Conservation (phyloP, 2,797 vertebrate genomes). For the Liasis olivaceus region DNA sequence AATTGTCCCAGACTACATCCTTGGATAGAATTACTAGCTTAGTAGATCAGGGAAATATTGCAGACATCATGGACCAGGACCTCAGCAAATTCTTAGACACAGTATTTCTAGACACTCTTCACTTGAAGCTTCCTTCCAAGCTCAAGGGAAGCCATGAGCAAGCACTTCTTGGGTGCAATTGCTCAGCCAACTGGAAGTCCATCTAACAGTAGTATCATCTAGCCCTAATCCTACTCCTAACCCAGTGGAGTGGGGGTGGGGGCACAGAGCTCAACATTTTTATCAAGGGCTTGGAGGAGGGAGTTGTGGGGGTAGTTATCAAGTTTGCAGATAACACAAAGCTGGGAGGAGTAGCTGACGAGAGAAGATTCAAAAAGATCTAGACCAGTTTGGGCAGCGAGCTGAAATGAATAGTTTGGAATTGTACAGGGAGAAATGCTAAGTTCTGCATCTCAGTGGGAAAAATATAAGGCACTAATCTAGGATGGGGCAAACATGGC, state of each 20-base stretch:
- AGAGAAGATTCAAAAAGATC: neutral
- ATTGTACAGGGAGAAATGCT: neutral
- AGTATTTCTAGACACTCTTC: neutral
- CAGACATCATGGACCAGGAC: neutral
- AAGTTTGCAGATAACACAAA: too few species aligned
- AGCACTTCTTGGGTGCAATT: neutral
- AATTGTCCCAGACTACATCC: neutral
- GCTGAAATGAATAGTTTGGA: neutral
- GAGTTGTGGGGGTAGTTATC: neutral
- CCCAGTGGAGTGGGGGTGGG: accelerated
- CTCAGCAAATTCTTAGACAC: neutral
- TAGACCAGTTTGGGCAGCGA: neutral
- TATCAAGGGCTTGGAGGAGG: neutral
- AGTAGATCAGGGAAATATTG: neutral
- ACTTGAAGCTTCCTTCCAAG: neutral
- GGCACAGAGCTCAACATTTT: neutral
- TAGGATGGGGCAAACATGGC: neutral
- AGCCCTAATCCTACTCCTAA: neutral
- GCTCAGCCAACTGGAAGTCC: neutral
- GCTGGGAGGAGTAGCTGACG: too few species aligned
- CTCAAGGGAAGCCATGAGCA: neutral
- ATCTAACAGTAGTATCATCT: neutral
- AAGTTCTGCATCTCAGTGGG: neutral
- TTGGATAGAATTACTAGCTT: neutral
- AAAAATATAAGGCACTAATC: neutral